Evolutionary conservation across 1,140 invertebrate genomes (phyloP).

Genomic region (Schlechtendalia chinensis): DNA sequence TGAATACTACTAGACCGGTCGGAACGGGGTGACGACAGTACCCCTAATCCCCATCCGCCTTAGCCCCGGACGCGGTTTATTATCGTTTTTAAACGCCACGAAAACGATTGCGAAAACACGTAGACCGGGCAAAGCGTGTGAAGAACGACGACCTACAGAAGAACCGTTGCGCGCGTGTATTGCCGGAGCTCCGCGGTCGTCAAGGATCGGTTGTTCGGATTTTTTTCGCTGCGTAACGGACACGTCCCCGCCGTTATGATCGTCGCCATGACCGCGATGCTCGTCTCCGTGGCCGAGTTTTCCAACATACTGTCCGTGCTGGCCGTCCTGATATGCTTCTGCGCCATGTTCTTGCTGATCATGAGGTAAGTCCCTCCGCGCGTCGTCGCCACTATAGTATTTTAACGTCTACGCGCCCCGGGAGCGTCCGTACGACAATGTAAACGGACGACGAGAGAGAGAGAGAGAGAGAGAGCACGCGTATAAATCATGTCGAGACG

Average conservation of each 20-base stretch:
- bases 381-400: too few species aligned
- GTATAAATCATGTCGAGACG: background rate
- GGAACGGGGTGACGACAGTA: background rate
- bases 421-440: too few species aligned
- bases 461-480: too few species aligned
- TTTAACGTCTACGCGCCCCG: too few species aligned
- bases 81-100: too few species aligned
- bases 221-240: background rate
- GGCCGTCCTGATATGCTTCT: slow-evolving; percentile 66
- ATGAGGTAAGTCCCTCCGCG: slow-evolving; percentile 62
- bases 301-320: slow-evolving; percentile 71
- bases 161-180: too few species aligned
- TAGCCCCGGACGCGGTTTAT: background rate
- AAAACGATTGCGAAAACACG: too few species aligned
- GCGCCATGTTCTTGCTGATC: slow-evolving; percentile 63
- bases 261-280: slow-evolving; percentile 61
- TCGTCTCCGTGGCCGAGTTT: slow-evolving; percentile 67
- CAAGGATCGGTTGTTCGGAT: background rate
- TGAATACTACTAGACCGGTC: background rate
- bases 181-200: too few species aligned
- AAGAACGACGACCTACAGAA: too few species aligned
- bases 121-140: too few species aligned
- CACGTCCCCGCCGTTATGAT: slow-evolving; percentile 51
- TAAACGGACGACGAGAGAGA: too few species aligned
- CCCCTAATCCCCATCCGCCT: background rate